Evolutionary conservation across 2,797 vertebrate species (phyloP), one percentile per base, ranked within the genome.

Genomic region (Falco biarmicus): DNA sequence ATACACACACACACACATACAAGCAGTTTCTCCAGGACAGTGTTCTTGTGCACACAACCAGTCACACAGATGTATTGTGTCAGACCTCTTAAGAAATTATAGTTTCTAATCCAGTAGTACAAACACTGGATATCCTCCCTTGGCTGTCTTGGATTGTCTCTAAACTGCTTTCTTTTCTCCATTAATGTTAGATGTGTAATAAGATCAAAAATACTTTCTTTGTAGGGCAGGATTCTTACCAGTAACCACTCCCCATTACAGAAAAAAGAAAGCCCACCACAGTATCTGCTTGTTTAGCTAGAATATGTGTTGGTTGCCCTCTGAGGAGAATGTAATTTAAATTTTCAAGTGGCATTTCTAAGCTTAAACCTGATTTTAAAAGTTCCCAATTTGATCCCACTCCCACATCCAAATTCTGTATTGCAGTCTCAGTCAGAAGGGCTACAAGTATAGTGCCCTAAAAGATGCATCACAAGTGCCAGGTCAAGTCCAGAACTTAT

Each of bases 221-320:
- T 84, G n/a, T 66, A 80, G 89, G 34, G 70, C 69, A 81, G 86
- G 78, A 88, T 90, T 65, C 61, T 95, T 93, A 73, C 47, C 92
- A 94, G 81, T 82, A 89, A 50, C 43, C 28, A 57, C 13, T 83
- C 32, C 41, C 73, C n/a, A 37, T 80, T 89, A 78, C 47, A 57
- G n/a, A 69, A 51, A 71, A 51, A 71, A 34, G 32, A 24, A 7
- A 16, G 16, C 43, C 43, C 43, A 43, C 43, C 43, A 17, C 43
- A 43, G 14, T 66, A n/a, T 78, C 47, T 68, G 28, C 21, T 76
- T 73, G 29, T 93, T 95, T 86, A 92, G 60, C 34, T 94, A 61
- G 37, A 48, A 43, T 43, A 34, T n/a, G 16, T 57, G 57, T 70
- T 89, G n/a, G 31, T 69, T 79, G 24, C 24, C 31, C 39, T 94